Percentiles rank a stretch among this genome's conserved stretches.
phyloP scores from a whole-genome alignment of 2,797 vertebrate species.

The Rhyacichthys aspro region DNA sequence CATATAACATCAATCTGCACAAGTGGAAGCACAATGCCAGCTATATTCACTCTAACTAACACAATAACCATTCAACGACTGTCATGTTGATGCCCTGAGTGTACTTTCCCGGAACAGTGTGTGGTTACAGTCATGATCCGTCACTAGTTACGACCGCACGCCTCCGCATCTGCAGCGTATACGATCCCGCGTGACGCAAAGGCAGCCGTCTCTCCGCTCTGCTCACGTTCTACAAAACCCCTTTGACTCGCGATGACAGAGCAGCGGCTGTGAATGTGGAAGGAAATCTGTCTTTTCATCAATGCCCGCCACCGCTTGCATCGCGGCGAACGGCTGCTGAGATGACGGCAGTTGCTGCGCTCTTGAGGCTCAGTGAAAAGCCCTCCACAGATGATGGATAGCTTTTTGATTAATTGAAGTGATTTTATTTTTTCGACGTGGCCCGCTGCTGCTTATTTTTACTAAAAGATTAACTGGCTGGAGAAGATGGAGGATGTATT shows the following conservation, averaged over 20 bases:
- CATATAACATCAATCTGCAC: too few species aligned
- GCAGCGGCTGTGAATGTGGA: not conserved
- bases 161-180: too few species aligned
- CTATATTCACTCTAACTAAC: too few species aligned
- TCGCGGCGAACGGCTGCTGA: not conserved
- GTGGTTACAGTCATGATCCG: too few species aligned
- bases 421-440: conserved; percentile 31
- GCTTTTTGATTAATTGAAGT: conserved; percentile 48
- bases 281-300: not conserved
- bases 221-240: too few species aligned
- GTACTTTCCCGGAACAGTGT: too few species aligned
- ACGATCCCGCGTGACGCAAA: not conserved
- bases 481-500: not conserved
- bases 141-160: too few species aligned
- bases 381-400: conserved; percentile 47
- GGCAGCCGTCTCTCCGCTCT: too few species aligned
- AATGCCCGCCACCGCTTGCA: not conserved
- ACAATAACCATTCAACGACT: too few species aligned
- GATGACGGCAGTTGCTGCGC: conserved; percentile 8
- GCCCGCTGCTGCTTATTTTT: conserved; percentile 38
- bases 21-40: too few species aligned
- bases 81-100: too few species aligned
- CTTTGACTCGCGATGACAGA: not conserved
- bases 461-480: conserved; percentile 21
- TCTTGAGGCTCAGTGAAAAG: conserved; percentile 44